phyloP scores from a whole-genome alignment of 2,113 vertebrate species.

The Pelusios castaneus region DNA sequence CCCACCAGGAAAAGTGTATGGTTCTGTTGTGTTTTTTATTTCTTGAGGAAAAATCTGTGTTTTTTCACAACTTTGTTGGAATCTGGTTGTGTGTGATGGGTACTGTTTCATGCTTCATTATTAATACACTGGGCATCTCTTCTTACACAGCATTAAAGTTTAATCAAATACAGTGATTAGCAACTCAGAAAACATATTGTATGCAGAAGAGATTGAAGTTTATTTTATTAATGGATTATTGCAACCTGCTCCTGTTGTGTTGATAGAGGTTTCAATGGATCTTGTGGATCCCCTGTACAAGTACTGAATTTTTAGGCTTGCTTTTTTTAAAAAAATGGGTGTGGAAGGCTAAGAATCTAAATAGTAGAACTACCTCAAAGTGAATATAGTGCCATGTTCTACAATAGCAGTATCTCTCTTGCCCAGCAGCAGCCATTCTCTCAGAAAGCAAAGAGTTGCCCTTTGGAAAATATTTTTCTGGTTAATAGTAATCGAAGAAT shows the following conservation, averaged over 20 bases:
- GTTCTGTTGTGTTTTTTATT: accelerated
- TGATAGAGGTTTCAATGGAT: constrained; percentile 20
- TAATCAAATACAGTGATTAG: constrained; percentile 58
- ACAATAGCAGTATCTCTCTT: not conserved
- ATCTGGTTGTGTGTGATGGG: constrained; percentile 28
- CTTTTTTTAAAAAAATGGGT: not conserved
- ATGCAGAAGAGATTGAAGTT: constrained; percentile 28
- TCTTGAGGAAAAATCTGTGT: not conserved
- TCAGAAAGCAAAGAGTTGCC: not conserved
- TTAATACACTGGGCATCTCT: not conserved
- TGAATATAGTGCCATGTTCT: not conserved
- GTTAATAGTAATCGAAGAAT: not conserved
- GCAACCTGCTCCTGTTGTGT: constrained; percentile 16
- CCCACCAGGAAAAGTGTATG: not conserved
- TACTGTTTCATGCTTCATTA: constrained; percentile 9
- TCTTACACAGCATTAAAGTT: constrained; percentile 36
- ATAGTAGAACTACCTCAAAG: not conserved
- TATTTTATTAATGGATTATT: constrained; percentile 65
- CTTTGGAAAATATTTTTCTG: not conserved
- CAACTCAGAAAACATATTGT: constrained; percentile 29
- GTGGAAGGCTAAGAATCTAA: constrained; percentile 23
- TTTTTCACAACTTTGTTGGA: constrained; percentile 30
- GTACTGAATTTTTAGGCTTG: not conserved
- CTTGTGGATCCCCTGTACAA: not conserved
- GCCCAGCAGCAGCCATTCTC: not conserved